Percentiles rank a stretch among this genome's conserved stretches.
These are phyloP conservation scores for Rutpela maculata DNA, from an alignment of 2,888 invertebrate genomes.

Conservation along the genomic window DNA sequence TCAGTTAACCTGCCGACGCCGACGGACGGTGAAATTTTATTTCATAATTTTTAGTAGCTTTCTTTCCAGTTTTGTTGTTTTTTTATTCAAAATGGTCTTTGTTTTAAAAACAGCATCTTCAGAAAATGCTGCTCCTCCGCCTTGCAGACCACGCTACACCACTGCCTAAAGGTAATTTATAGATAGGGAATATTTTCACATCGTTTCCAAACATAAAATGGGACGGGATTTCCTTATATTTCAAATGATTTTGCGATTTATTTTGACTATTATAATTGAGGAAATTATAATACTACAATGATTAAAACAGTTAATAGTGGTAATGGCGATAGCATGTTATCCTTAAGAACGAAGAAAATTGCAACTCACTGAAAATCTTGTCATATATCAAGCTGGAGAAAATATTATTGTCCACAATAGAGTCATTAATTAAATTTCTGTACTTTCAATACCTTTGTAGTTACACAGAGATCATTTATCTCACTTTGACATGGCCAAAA, in stretches of 20 bases:
- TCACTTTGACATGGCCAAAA: conserved; percentile 40
- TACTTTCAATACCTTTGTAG: conserved; percentile 40
- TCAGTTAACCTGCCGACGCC: no score
- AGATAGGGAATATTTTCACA: no score
- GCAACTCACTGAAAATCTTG: background rate
- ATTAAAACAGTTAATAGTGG: background rate
- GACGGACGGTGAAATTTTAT: no score
- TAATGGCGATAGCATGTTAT: background rate
- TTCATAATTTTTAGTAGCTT: no score
- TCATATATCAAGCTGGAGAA: background rate
- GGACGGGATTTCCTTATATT: background rate
- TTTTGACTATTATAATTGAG: background rate
- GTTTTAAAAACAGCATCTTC: no score
- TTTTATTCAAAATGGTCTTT: no score
- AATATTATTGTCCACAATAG: conserved; percentile 16
- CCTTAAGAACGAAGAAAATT: background rate
- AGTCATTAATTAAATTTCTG: conserved; percentile 18
- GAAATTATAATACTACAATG: background rate
- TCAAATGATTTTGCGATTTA: background rate
- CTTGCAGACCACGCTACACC: no score
- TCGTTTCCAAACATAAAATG: no score
- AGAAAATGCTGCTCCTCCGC: no score
- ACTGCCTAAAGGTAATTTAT: no score
- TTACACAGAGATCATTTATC: conserved; percentile 42
- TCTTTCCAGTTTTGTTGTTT: no score